Evolutionary conservation across 2,797 vertebrate genomes (phyloP).

Genomic region (Girardinus metallicus): DNA sequence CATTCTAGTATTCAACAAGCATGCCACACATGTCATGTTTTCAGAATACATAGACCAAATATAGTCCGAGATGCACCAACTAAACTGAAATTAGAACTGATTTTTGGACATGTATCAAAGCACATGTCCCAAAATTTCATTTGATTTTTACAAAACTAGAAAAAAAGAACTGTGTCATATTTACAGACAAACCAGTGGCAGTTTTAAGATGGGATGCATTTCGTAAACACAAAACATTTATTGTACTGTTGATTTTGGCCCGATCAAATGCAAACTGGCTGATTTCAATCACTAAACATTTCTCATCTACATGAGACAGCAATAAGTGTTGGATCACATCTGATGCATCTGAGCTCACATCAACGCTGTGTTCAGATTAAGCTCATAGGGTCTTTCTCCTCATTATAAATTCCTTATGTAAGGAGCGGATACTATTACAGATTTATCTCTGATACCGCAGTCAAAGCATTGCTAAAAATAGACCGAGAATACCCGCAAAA

Average conservation of each 20-base stretch:
- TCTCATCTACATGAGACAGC: slow-evolving; percentile 21
- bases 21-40: background rate
- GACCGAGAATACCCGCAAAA: slow-evolving; percentile 26
- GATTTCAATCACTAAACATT: background rate
- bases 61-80: background rate
- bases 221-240: background rate
- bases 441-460: slow-evolving; percentile 67
- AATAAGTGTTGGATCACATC: slow-evolving; percentile 33
- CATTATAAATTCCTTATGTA: slow-evolving; percentile 70
- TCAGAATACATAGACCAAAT: background rate
- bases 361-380: slow-evolving; percentile 51
- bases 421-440: slow-evolving; percentile 51
- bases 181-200: background rate
- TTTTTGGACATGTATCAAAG: background rate
- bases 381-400: slow-evolving; percentile 45
- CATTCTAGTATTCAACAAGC: background rate
- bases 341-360: slow-evolving; percentile 41
- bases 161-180: background rate
- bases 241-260: background rate
- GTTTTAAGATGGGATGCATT: background rate
- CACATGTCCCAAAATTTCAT: background rate
- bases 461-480: slow-evolving; percentile 55
- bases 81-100: background rate
- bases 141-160: background rate
- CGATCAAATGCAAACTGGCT: background rate